Conservation (phyloP, 2,797 vertebrate genomes). For the Acanthornis magna region DNA sequence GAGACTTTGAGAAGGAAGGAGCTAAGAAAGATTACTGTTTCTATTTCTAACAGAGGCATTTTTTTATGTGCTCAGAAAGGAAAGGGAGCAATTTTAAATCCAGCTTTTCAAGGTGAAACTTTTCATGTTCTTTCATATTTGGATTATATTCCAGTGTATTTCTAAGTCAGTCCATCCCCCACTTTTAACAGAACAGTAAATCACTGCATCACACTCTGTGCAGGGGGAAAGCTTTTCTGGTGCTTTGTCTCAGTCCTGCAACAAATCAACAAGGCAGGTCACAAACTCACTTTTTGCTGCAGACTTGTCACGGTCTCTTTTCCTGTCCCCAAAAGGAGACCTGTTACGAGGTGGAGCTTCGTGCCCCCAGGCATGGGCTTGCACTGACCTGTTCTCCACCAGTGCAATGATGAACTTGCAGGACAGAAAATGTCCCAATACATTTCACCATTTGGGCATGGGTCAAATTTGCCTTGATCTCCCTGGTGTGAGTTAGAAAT, state of each 20-base stretch:
- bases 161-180: not conserved
- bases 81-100: not conserved
- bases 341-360: not conserved
- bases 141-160: not conserved
- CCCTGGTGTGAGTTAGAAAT: not conserved
- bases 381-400: not conserved
- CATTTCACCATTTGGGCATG: not conserved
- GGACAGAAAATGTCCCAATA: not conserved
- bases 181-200: not conserved
- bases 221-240: not conserved
- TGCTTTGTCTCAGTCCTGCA: not conserved
- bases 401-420: not conserved
- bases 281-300: not conserved
- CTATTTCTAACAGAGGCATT: not conserved
- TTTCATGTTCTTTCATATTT: not conserved
- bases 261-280: not conserved
- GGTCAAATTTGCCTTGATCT: not conserved
- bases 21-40: not conserved
- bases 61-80: not conserved
- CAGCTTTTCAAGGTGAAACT: not conserved
- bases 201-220: not conserved
- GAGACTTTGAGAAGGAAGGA: not conserved
- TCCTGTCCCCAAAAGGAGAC: not conserved
- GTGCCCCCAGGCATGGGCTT: not conserved
- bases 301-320: not conserved